Evolutionary conservation across 2,888 invertebrate genomes (phyloP).

Genomic region (Syrphus vitripennis): DNA sequence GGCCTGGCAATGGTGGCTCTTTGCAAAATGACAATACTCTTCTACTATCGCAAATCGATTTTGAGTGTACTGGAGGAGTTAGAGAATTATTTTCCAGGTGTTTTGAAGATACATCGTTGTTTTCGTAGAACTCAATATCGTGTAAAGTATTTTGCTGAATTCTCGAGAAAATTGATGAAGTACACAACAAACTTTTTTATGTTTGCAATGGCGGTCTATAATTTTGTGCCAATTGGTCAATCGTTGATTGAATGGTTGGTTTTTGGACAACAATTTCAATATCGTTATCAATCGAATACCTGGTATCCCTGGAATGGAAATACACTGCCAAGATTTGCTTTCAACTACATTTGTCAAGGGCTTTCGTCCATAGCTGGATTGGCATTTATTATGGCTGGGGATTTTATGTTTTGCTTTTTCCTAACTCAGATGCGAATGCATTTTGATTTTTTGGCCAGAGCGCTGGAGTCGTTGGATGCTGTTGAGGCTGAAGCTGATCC

Average conservation of each 20-base stretch:
- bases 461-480: constrained; percentile 73
- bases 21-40: constrained; percentile 74
- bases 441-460: constrained; percentile 74
- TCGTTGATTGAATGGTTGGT: constrained; percentile 72
- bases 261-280: constrained; percentile 62
- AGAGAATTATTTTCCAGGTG: constrained; percentile 65
- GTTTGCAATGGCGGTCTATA: constrained; percentile 73
- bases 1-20: constrained; percentile 73
- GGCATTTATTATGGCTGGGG: constrained; percentile 73
- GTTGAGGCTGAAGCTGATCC: constrained; percentile 70
- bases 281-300: constrained; percentile 76
- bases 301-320: constrained; percentile 78
- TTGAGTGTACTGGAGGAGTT: constrained; percentile 71
- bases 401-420: constrained; percentile 76
- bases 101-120: not conserved
- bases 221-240: constrained; percentile 74
- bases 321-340: constrained; percentile 61
- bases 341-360: constrained; percentile 74
- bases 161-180: constrained; percentile 73
- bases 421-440: constrained; percentile 76
- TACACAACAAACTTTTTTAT: constrained; percentile 72
- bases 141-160: constrained; percentile 70
- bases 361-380: constrained; percentile 73
- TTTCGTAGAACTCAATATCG: constrained; percentile 55
- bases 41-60: constrained; percentile 72